Base-by-base conservation (phyloP, 2,888 invertebrate genomes). In the Tethea ocularis region DNA sequence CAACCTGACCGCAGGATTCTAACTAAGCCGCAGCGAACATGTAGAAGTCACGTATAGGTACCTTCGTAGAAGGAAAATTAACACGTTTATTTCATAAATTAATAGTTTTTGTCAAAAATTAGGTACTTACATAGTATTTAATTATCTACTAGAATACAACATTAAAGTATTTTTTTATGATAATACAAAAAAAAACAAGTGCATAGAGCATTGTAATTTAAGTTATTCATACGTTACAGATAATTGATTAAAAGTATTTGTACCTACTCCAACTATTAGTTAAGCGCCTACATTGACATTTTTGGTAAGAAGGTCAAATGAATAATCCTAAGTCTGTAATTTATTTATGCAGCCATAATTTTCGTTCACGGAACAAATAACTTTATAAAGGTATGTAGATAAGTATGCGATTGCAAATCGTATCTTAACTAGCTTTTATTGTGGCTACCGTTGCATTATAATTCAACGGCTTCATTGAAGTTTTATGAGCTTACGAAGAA, bases 381-480 rank as follows among this genome's bases (percentile, higher is more conserved):
- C 24, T 22, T 15, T 11, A 20, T 53, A 33, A 67, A 75, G 65
- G 67, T 62, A 67, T 66, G 67, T 62, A 67, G 67, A 63, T 70
- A 55, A 71, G 59, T 60, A 63, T 71, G 68, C 81, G 82, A 85
- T 85, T 79, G 84, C 86, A 74, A 84, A 85, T 83, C 67, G 82
- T 81, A 80, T 81, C 77, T 84, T 77, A 84, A 86, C 84, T 77
- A 80, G 78, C 78, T 84, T 86, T 83, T 84, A 85, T 82, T 77
- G 80, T 77, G 71, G 68, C 78, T 66, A 63, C 67, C 68, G 60
- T 69, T 78, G 86, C 85, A 88, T 91, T 88, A 80, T 83, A 88
- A 91, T 90, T 86, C 86, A 80, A 85, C 87, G 91, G 89, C 82
- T 79, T 84, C 77, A 89, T 89, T 90, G 90, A 91, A 88, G 85